A percentile compares a stretch with the other conserved stretches of the same genome.
phyloP scores from a whole-genome alignment of 2,888 invertebrate genomes.

The Tineola bisselliella region DNA sequence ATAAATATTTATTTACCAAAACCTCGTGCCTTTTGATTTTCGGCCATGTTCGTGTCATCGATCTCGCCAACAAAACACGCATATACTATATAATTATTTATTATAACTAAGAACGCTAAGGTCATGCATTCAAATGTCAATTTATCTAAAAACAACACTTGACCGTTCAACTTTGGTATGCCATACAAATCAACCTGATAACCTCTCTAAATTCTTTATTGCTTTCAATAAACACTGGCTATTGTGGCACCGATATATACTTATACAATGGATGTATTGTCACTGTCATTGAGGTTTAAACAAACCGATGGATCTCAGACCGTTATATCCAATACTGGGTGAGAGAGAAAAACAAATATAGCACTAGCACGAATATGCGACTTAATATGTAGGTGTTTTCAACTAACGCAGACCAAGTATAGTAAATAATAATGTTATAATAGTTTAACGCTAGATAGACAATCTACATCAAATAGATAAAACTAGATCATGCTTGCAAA shows the following conservation, averaged over 20 bases:
- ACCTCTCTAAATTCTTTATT: slow-evolving; percentile 5
- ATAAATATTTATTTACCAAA: no score
- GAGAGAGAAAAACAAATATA: neutral
- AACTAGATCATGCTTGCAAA: no score
- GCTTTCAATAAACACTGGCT: neutral
- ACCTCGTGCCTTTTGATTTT: no score
- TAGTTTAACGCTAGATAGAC: no score
- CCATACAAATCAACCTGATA: slow-evolving; percentile 6
- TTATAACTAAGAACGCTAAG: neutral
- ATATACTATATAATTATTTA: no score
- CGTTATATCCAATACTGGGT: slow-evolving; percentile 20
- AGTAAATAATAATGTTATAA: no score
- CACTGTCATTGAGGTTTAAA: slow-evolving; percentile 37
- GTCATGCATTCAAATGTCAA: neutral
- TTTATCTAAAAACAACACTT: neutral
- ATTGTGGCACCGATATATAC: neutral
- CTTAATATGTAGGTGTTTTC: no score
- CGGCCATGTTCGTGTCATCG: no score
- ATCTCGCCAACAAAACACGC: no score
- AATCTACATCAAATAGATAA: no score
- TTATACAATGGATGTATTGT: slow-evolving; percentile 30
- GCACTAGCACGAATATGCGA: slow-evolving; percentile 10
- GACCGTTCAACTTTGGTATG: slow-evolving; percentile 9
- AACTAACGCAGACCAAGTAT: no score
- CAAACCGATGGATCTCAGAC: slow-evolving; percentile 30